phyloP scores from a whole-genome alignment of 2,113 vertebrate species.

The Stercorarius parasiticus region DNA sequence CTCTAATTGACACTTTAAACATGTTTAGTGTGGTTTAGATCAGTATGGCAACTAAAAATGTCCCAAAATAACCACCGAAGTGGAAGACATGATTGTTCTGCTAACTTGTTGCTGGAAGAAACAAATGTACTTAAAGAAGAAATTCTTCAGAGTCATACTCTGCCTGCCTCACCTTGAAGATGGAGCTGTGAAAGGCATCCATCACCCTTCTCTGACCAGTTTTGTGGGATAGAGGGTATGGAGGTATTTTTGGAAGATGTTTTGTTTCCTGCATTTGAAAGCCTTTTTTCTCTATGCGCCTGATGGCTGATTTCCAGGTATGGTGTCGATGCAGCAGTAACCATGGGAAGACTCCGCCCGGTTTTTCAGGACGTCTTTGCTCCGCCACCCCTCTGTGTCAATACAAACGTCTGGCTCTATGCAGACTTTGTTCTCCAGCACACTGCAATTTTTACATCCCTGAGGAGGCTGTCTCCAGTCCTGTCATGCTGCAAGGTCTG shows the following conservation, averaged over 20 bases:
- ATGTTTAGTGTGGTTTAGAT: not conserved
- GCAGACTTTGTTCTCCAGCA: not conserved
- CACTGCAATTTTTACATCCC: not conserved
- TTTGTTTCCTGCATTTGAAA: not conserved
- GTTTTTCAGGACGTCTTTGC: not conserved
- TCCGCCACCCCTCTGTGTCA: not conserved
- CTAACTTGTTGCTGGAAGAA: not conserved
- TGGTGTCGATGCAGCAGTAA: not conserved
- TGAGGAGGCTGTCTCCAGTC: not conserved
- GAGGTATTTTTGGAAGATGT: not conserved
- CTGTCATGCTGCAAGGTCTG: not conserved
- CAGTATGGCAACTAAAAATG: not conserved
- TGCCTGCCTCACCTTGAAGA: not conserved
- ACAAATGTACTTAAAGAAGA: not conserved
- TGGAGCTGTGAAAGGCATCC: not conserved
- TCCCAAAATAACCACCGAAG: not conserved
- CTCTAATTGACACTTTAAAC: not conserved
- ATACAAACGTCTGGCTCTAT: not conserved
- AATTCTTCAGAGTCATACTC: not conserved
- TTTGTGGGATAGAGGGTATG: not conserved
- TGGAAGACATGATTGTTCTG: not conserved
- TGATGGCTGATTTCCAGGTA: not conserved
- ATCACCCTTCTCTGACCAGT: not conserved
- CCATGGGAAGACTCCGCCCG: not conserved
- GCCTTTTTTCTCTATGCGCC: not conserved